A percentile compares a stretch with the other conserved stretches of the same genome.
Conservation (phyloP, 2,113 vertebrate species). For the Craseonycteris thonglongyai region DNA sequence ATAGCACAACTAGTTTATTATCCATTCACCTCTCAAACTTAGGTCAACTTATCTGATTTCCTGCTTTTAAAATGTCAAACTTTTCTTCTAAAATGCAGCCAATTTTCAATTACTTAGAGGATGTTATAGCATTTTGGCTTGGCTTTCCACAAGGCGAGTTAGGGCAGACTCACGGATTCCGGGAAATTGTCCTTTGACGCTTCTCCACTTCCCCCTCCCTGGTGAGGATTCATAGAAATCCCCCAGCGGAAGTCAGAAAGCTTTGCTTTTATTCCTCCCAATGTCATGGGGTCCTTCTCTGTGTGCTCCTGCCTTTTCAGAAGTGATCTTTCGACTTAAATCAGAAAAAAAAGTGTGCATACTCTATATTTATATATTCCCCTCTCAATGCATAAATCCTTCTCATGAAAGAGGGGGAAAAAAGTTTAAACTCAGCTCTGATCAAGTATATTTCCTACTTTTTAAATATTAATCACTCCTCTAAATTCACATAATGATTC, state of each 20-base stretch:
- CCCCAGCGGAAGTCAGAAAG: neutral
- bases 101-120: neutral
- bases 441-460: neutral
- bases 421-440: neutral
- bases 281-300: neutral
- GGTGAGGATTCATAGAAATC: neutral
- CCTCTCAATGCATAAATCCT: neutral
- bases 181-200: neutral
- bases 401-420: neutral
- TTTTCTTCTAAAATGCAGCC: neutral
- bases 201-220: neutral
- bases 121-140: neutral
- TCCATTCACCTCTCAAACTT: constrained; percentile 2
- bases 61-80: neutral
- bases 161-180: neutral
- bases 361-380: neutral
- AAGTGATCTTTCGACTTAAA: neutral
- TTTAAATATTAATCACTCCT: neutral
- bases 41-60: neutral
- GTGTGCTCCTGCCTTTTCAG: neutral
- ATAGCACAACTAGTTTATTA: neutral
- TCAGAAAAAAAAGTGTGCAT: neutral
- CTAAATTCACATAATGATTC: neutral
- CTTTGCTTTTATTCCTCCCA: neutral
- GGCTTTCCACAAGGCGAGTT: neutral